A percentile compares a stretch with the other conserved stretches of the same genome.
Conservation (phyloP, 2,113 vertebrate genomes). For the Romanogobio albipinnatus region DNA sequence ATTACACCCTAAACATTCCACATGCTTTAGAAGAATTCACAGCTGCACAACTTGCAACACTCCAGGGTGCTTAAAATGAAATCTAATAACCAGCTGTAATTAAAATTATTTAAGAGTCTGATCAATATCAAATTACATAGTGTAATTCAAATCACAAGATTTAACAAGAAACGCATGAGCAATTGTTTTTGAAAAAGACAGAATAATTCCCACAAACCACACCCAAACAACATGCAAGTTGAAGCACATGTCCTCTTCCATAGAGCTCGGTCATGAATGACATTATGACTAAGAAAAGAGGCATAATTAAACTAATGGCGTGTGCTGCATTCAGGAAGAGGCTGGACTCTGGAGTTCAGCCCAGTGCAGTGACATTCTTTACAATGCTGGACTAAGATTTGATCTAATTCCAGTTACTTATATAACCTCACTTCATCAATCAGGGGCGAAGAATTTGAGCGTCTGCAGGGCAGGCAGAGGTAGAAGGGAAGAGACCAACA, state of each 20-base stretch:
- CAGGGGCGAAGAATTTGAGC: constrained; percentile 4
- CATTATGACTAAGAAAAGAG: constrained; percentile 3
- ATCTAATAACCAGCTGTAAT: not conserved
- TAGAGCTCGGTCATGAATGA: not conserved
- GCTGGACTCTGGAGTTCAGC: constrained; percentile 1
- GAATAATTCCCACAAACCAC: not conserved
- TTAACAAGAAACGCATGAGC: not conserved
- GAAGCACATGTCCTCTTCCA: constrained; percentile 9
- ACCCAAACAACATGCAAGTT: constrained; percentile 18
- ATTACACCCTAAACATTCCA: too few relatives aligned
- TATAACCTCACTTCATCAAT: constrained; percentile 15
- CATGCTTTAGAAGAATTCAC: too few relatives aligned
- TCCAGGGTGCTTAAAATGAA: not conserved
- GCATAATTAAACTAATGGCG: not conserved
- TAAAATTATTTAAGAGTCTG: not conserved
- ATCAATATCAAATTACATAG: not conserved
- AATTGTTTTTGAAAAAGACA: not conserved
- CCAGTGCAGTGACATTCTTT: constrained; percentile 9
- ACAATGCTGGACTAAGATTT: not conserved
- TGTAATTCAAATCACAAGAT: not conserved
- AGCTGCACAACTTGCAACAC: too few relatives aligned
- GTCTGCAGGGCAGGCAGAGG: constrained; percentile 60
- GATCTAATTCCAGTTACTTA: constrained; percentile 31
- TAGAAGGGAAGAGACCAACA: constrained; percentile 26
- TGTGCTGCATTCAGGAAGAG: constrained; percentile 6